Percentiles rank a stretch among this genome's conserved stretches.
These are phyloP conservation scores for Drosophila yooni DNA, from an alignment of 2,888 invertebrate genomes.

Conservation along the genomic window DNA sequence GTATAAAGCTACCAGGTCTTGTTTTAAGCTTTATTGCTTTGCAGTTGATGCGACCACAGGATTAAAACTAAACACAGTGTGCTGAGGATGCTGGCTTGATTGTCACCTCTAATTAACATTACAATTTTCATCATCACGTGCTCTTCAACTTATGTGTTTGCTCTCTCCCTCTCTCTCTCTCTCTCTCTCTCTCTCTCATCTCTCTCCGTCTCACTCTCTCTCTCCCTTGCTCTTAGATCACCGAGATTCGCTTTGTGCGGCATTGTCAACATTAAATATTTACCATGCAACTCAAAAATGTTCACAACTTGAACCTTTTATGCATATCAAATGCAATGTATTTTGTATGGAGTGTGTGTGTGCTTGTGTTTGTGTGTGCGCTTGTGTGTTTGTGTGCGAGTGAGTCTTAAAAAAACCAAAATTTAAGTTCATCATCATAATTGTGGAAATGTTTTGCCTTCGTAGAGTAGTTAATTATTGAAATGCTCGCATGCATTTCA, in stretches of 20 bases:
- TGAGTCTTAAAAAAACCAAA: background rate
- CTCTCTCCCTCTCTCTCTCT: background rate
- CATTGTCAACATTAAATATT: conserved; percentile 64
- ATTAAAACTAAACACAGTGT: background rate
- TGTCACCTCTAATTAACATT: conserved; percentile 41
- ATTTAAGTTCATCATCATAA: conserved; percentile 41
- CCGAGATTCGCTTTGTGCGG: conserved; percentile 20
- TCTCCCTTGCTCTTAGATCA: background rate
- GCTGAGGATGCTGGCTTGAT: background rate
- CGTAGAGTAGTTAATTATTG: conserved; percentile 44
- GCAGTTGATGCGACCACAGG: conserved; percentile 35
- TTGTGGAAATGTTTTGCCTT: conserved; percentile 20
- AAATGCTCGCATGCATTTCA: conserved; percentile 42
- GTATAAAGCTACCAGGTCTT: conserved; percentile 4
- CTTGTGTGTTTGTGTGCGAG: conserved; percentile 3
- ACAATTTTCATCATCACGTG: conserved; percentile 6
- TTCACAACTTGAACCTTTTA: conserved; percentile 27
- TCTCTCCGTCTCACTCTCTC: background rate
- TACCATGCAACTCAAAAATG: conserved; percentile 46
- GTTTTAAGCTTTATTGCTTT: conserved; percentile 62
- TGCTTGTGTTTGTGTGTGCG: conserved; percentile 3
- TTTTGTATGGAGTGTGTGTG: conserved; percentile 3
- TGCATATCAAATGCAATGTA: conserved; percentile 34
- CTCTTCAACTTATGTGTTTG: background rate
- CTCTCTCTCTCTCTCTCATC: background rate